Conservation (phyloP, 2,113 vertebrate genomes). For the Pedetes capensis region DNA sequence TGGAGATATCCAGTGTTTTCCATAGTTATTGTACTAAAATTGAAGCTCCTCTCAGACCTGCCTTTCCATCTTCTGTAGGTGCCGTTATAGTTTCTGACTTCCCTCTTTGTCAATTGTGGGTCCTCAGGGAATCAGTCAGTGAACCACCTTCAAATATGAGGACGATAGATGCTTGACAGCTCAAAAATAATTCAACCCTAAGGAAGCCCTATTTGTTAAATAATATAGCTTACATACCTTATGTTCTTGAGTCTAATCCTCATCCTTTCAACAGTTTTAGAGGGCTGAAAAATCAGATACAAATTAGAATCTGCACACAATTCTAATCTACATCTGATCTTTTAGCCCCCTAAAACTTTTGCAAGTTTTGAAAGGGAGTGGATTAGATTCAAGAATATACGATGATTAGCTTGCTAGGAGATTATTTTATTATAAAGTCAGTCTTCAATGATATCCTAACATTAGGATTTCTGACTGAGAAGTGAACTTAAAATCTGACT, state of each 20-base stretch:
- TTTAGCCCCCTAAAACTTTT: too few species aligned
- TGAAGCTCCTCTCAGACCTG: neutral
- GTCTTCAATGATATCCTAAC: neutral
- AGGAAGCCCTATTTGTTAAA: neutral
- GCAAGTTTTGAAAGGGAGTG: too few species aligned
- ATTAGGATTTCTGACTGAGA: slow-evolving; percentile 45
- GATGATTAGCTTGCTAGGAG: slow-evolving; percentile 9
- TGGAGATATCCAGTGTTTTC: neutral
- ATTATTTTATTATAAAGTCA: neutral
- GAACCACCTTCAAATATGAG: neutral
- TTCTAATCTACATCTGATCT: too few species aligned
- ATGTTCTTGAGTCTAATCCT: too few species aligned
- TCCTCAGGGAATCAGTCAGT: neutral
- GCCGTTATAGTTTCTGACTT: slow-evolving; percentile 24
- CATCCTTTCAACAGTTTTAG: too few species aligned
- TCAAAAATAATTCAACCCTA: neutral
- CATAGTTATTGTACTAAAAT: neutral
- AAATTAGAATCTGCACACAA: too few species aligned
- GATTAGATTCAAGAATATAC: too few species aligned
- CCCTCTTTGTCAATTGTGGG: neutral
- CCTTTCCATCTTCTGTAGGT: slow-evolving; percentile 13
- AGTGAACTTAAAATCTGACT: slow-evolving; percentile 33
- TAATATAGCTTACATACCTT: neutral
- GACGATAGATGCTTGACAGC: neutral
- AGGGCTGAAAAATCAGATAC: too few species aligned